Evolutionary conservation across 2,888 invertebrate genomes (phyloP), one percentile per base, ranked within the genome.

Genomic region (Pristionchus entomophagus): DNA sequence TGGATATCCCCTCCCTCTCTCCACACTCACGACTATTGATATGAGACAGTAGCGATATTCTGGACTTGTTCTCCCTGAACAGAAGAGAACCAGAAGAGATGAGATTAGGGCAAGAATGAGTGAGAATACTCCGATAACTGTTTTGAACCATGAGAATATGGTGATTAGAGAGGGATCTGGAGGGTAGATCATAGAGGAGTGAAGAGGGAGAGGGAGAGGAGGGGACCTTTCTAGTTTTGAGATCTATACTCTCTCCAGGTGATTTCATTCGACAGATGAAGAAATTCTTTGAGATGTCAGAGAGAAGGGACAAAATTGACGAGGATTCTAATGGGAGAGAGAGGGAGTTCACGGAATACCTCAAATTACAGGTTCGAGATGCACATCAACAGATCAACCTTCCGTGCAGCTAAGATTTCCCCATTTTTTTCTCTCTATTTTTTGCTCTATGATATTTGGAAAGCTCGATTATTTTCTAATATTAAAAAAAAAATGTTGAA

Each of bases 11-110:
- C n/a, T n/a, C n/a, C n/a, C n/a, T n/a, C n/a, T n/a, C n/a, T n/a
- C n/a, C n/a, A n/a, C n/a, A n/a, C n/a, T n/a, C n/a, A n/a, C n/a
- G n/a, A n/a, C n/a, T n/a, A n/a, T n/a, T n/a, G n/a, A n/a, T n/a
- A 69, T 35, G 14, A 69, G 69, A 38, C 69, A 65, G 38, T 69
- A 69, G 6, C 69, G 69, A 69, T 69, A 69, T n/a, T 69, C 69
- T 3, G 69, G 29, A 69, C 38, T 38, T 10, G 69, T 69, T 41
- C 69, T 69, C 10, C 69, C 69, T 1, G 69, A 69, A n/a, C 17
- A 69, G 41, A 69, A 38, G 6, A 69, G 69, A 41, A 69, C 41
- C 0, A 69, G 69, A 38, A 69, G 32, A 32, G 19, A 38, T 5
- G 69, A 69, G 38, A 41, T 69, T 10, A 69, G 14, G 3, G 69